phyloP scores from a whole-genome alignment of 2,888 invertebrate genomes.

The Himalopsyche anomala region DNA sequence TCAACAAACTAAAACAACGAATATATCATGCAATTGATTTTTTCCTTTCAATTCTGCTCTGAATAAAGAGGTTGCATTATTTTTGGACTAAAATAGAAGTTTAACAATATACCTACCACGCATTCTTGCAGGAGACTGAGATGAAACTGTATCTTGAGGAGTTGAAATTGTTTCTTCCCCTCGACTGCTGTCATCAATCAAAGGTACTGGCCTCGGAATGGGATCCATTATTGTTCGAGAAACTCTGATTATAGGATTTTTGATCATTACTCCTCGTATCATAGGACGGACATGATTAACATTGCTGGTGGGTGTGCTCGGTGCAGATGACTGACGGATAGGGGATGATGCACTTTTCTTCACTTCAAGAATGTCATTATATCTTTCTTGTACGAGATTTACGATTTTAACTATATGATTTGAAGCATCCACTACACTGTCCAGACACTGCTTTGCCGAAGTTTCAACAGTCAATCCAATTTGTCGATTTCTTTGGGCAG shows the following conservation, averaged over 20 bases:
- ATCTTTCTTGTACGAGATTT: constrained; percentile 17
- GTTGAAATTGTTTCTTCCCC: not conserved
- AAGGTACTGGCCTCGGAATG: not conserved
- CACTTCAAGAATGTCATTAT: constrained; percentile 5
- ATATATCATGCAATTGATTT: too few species aligned
- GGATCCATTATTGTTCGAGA: constrained; percentile 59
- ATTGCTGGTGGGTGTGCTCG: constrained; percentile 48
- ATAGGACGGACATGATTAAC: constrained; percentile 63
- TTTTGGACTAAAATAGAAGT: not conserved
- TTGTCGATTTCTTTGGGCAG: constrained; percentile 52
- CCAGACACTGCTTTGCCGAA: constrained; percentile 49
- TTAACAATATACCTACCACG: not conserved
- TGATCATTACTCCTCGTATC: constrained; percentile 63
- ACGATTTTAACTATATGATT: constrained; percentile 56
- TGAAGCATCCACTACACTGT: constrained; percentile 53
- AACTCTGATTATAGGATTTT: constrained; percentile 63
- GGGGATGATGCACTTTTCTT: not conserved
- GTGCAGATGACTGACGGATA: not conserved
- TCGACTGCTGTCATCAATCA: not conserved
- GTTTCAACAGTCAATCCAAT: constrained; percentile 52
- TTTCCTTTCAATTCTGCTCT: too few species aligned
- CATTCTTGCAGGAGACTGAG: not conserved
- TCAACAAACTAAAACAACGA: too few species aligned
- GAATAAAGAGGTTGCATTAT: too few species aligned
- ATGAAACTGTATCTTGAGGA: not conserved